Evolutionary conservation across 2,113 vertebrate species (phyloP).

Genomic region (Fregata magnificens): DNA sequence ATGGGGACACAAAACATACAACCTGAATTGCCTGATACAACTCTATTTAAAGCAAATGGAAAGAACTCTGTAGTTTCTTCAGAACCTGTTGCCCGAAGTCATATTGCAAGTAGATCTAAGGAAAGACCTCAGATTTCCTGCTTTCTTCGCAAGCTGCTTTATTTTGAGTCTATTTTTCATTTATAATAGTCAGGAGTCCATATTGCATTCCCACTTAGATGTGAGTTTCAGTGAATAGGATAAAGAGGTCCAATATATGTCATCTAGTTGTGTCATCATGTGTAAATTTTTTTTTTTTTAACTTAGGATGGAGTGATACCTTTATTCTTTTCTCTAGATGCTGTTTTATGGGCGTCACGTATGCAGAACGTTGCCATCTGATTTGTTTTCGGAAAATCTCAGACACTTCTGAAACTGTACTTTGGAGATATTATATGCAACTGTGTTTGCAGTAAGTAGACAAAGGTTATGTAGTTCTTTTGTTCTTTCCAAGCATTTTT

Average conservation of each 20-base stretch:
- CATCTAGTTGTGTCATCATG: neutral
- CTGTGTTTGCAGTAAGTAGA: neutral
- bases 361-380: neutral
- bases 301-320: neutral
- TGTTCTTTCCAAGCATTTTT: constrained; percentile 13
- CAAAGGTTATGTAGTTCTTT: neutral
- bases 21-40: neutral
- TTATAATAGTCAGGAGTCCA: neutral
- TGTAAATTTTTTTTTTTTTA: neutral
- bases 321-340: neutral
- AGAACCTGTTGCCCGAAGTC: neutral
- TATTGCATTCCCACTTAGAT: neutral
- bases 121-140: neutral
- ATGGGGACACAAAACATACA: neutral
- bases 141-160: neutral
- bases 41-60: neutral
- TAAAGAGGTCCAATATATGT: neutral
- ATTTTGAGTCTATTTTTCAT: neutral
- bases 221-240: neutral
- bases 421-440: neutral
- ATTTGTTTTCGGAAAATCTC: neutral
- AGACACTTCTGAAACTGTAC: neutral
- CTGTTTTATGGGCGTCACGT: neutral
- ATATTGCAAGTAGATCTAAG: neutral
- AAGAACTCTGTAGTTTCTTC: neutral